Evolutionary conservation across 2,888 invertebrate genomes (phyloP), one percentile per base, ranked within the genome.

Genomic region (Glyphotaelius pellucidus): DNA sequence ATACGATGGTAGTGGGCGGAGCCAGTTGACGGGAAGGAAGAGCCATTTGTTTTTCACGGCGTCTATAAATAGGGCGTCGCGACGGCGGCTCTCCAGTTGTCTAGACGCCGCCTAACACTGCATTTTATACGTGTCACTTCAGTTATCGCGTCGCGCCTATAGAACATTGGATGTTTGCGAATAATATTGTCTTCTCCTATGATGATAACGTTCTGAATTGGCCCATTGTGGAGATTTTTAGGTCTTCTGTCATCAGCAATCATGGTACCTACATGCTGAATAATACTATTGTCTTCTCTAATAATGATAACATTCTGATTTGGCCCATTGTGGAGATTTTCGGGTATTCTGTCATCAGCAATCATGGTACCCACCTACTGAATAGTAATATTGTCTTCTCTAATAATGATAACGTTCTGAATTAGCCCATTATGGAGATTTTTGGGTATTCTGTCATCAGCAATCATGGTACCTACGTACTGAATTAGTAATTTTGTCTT

Each of bases 31-130:
- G 80, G 67, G 32, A 67, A 67, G 88, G 88, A 67, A 67, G 85
- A 85, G n/a, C 85, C 85, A 85, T 88, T 67, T 88, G 88, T 88
- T 88, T 88, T 88, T 88, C 88, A 88, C 88, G 88, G 12, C 88
- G 79, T 90, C 90, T 90, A 90, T 42, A 90, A 90, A 90, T 90
- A 90, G 88, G 25, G 79, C 88, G 67, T 88, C 88, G 88, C 88
- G 88, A 32, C 80, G 88, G 79, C 88, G 88, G 79, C 88, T 67
- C 38, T 79, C 35, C 90, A 35, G 86, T 19, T 80, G 90, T 90
- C 90, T 90, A 90, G 90, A 90, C 90, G 79, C 90, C 86, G 86
- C 42, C 67, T 86, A 80, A 42, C 90, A 80, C 30, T 90, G 90
- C 90, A 90, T 86, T 90, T 86, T 80, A 83, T 67, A 84, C 84